These are phyloP conservation scores for Tromatobia lineatoria DNA, from an alignment of 2,888 invertebrate genomes.

Conservation along the genomic window DNA sequence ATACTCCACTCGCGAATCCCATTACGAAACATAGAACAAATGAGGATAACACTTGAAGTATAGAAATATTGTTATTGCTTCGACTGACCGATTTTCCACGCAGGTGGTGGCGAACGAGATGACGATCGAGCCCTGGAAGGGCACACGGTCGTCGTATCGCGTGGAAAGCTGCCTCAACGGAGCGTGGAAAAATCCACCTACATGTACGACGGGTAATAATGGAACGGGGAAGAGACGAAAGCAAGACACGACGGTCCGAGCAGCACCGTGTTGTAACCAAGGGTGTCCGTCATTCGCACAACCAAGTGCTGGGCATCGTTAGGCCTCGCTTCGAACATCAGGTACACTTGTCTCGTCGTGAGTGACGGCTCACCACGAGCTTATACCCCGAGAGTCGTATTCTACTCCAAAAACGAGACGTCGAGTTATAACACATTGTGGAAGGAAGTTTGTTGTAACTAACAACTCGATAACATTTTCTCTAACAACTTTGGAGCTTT, in stretches of 20 bases:
- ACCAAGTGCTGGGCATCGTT: constrained; percentile 48
- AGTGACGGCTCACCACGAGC: constrained; percentile 47
- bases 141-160: not conserved
- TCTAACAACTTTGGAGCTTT: constrained; percentile 38
- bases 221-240: constrained; percentile 22
- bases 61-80: not conserved
- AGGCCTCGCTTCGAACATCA: constrained; percentile 41
- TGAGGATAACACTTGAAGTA: not conserved
- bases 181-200: constrained; percentile 29
- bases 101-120: constrained; percentile 14
- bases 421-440: constrained; percentile 30
- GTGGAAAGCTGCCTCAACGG: constrained; percentile 7
- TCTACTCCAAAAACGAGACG: constrained; percentile 5
- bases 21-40: not conserved
- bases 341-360: constrained; percentile 43
- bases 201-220: constrained; percentile 16
- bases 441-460: not conserved
- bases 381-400: not conserved
- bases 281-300: constrained; percentile 18
- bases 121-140: constrained; percentile 20
- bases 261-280: not conserved
- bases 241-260: constrained; percentile 20
- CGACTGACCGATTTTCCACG: constrained; percentile 15
- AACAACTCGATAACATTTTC: constrained; percentile 51
- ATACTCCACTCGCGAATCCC: not conserved